Evolutionary conservation across 2,113 vertebrate genomes (phyloP), one percentile per base, ranked within the genome.

Genomic region (Gobiocypris rarus): DNA sequence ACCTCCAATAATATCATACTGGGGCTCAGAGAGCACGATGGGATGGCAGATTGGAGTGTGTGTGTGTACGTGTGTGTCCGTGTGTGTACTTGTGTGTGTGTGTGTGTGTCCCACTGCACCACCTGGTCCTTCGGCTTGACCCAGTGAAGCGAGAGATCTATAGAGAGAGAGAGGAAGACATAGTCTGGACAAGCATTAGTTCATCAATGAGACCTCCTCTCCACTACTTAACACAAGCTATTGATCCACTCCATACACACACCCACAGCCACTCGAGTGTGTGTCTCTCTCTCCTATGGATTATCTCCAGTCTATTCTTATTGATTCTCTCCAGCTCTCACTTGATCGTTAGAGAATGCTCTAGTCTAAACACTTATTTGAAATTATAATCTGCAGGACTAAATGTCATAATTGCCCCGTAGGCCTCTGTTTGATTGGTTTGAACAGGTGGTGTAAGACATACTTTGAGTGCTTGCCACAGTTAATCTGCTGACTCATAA

Each of bases 361-460:
- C 92, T 54, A 54, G 52, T 54, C 52, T 92, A 94, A 95, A 93
- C 91, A 94, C 92, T 92, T 91, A 95, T 95, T 95, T 94, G 93
- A 95, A 95, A 95, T 95, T 94, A 95, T 94, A 95, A 95, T 95
- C 94, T 92, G 83, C 89, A 84, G 89, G 89, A 91, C 93, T 95
- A 94, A 95, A 95, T 94, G 94, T 95, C 93, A 95, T 95, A 95
- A 94, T 94, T 91, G 93, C 93, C 92, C 93, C 91, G 75, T 89
- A 93, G 93, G 93, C 91, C 90, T 88, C 86, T 81, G 79, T 89
- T 89, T 89, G 92, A 91, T 93, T 92, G 91, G 92, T 90, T 88
- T 13, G 91, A 92, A 91, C 93, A 91, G 91, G 91, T 91, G 93
- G 92, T 92, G 89, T 90, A 84, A 89, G 91, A 90, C 90, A 91